phyloP scores from a whole-genome alignment of 2,113 vertebrate species.

The Dendropsophus ebraccatus region DNA sequence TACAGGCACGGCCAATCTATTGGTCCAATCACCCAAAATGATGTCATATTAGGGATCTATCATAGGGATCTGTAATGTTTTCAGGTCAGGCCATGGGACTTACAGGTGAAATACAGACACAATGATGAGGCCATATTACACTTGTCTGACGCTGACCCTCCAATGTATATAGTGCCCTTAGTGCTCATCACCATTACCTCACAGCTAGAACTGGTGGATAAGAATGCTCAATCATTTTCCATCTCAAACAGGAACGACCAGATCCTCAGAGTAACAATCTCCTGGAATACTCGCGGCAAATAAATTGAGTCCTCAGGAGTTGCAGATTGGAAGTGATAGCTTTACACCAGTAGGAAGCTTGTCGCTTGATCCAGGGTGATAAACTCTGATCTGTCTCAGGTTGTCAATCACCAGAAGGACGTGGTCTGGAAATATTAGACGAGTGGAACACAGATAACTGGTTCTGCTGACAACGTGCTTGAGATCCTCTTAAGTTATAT shows the following conservation, averaged over 20 bases:
- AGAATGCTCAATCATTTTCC: neutral
- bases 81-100: too few relatives aligned
- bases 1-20: too few relatives aligned
- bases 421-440: slow-evolving; percentile 32
- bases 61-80: too few relatives aligned
- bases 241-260: neutral
- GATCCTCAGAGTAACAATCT: slow-evolving; percentile 4
- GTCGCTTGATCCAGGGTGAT: slow-evolving; percentile 31
- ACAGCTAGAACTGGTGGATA: neutral
- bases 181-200: neutral
- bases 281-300: neutral
- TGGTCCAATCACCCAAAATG: too few relatives aligned
- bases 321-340: slow-evolving; percentile 26
- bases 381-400: slow-evolving; percentile 41
- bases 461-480: neutral
- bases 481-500: neutral
- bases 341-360: slow-evolving; percentile 26
- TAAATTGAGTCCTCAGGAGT: slow-evolving; percentile 27
- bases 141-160: too few relatives aligned
- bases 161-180: neutral
- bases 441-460: slow-evolving; percentile 13
- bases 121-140: too few relatives aligned
- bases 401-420: slow-evolving; percentile 36
- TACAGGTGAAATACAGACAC: too few relatives aligned
- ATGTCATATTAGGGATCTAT: too few relatives aligned